A percentile compares a stretch with the other conserved stretches of the same genome.
These are phyloP conservation scores for Chaetorhynchus papuensis DNA, from an alignment of 2,113 vertebrate genomes.

Conservation along the genomic window DNA sequence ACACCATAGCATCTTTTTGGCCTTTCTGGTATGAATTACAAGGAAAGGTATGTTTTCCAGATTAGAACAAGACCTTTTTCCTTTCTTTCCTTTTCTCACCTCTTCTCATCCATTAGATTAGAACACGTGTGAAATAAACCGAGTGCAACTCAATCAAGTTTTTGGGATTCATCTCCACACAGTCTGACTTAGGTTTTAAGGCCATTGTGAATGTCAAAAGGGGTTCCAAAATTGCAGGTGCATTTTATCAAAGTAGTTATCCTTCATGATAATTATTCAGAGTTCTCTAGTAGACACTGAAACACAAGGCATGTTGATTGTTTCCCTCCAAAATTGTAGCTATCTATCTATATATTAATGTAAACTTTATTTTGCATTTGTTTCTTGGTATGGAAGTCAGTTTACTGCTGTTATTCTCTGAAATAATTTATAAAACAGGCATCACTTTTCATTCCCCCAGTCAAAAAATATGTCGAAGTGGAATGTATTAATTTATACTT, in stretches of 20 bases:
- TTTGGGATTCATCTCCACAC: background rate
- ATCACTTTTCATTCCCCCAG: background rate
- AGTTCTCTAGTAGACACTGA: background rate
- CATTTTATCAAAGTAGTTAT: background rate
- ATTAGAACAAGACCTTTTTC: background rate
- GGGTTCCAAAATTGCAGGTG: background rate
- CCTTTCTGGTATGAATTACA: background rate
- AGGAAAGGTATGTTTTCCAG: background rate
- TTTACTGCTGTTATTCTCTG: background rate
- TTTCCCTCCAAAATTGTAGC: background rate
- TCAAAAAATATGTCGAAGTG: background rate
- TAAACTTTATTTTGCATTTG: background rate
- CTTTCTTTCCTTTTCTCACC: background rate
- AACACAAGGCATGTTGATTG: background rate
- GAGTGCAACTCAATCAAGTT: background rate
- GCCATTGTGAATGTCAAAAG: background rate
- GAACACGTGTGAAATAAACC: background rate
- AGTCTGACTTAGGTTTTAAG: background rate
- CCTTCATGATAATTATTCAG: background rate
- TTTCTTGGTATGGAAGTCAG: background rate
- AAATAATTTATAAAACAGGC: background rate
- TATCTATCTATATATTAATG: background rate
- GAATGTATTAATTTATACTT: background rate
- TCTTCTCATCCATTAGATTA: background rate
- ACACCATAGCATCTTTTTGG: background rate